Percentiles rank a stretch among this genome's conserved stretches.
These are phyloP conservation scores for Lithophane leautieri DNA, from an alignment of 2,888 invertebrate species.

Conservation along the genomic window DNA sequence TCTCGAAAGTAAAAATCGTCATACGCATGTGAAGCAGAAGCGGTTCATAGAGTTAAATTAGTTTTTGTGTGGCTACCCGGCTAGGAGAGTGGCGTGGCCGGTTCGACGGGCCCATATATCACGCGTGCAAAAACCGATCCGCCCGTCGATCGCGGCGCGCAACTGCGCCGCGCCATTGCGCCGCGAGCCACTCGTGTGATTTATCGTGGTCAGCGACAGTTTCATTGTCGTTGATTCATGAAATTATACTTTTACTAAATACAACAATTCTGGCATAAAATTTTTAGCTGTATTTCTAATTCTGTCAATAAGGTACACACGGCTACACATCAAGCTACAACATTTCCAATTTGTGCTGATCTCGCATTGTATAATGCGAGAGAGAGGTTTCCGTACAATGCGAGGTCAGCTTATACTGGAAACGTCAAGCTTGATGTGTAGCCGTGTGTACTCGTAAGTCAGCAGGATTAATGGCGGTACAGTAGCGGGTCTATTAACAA, in stretches of 20 bases:
- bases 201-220: background rate
- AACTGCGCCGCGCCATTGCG: no score
- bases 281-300: background rate
- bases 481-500: background rate
- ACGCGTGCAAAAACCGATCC: slow-evolving; percentile 64
- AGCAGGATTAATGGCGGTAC: background rate
- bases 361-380: no score
- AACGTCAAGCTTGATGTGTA: no score
- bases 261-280: background rate
- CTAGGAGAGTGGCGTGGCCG: slow-evolving; percentile 44
- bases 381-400: no score
- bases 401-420: no score
- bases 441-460: no score
- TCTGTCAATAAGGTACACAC: no score
- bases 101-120: slow-evolving; percentile 67
- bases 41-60: slow-evolving; percentile 52
- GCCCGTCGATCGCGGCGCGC: background rate
- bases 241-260: background rate
- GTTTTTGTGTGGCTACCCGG: slow-evolving; percentile 35
- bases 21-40: slow-evolving; percentile 51
- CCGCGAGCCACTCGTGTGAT: no score
- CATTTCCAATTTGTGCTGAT: no score
- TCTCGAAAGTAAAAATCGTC: slow-evolving; percentile 57
- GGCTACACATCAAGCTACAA: no score
- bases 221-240: background rate